A percentile compares a stretch with the other conserved stretches of the same genome.
phyloP scores from a whole-genome alignment of 2,888 invertebrate species.

The Pseudeuparius sepicola region DNA sequence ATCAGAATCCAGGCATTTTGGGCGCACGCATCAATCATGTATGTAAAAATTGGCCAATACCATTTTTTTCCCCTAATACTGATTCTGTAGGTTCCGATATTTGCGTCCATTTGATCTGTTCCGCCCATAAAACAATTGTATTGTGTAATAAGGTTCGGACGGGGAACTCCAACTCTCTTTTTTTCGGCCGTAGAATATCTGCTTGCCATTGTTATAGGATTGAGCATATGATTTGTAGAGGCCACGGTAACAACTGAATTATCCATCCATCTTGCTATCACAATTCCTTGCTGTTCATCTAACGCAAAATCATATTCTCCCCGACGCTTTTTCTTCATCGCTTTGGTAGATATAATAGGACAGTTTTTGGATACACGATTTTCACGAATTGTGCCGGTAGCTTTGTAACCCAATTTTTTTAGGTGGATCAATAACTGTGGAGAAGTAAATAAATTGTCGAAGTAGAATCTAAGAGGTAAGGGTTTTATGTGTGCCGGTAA shows the following conservation, averaged over 20 bases:
- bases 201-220: constrained; percentile 8
- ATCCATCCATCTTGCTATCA: constrained; percentile 11
- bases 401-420: constrained; percentile 9
- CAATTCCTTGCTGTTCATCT: constrained; percentile 2
- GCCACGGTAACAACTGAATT: constrained; percentile 13
- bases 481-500: constrained; percentile 6
- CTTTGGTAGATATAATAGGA: constrained; percentile 9
- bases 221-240: constrained; percentile 10
- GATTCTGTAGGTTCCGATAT: constrained; percentile 13
- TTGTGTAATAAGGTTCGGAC: constrained; percentile 19
- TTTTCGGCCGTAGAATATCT: constrained; percentile 9
- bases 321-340: constrained; percentile 12
- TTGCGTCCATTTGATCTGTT: constrained; percentile 22
- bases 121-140: constrained; percentile 25
- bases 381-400: constrained; percentile 13
- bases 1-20: constrained; percentile 18
- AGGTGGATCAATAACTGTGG: constrained; percentile 8
- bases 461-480: constrained; percentile 11
- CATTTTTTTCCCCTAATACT: constrained; percentile 17
- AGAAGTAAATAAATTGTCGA: constrained; percentile 16
- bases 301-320: constrained; percentile 12
- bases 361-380: constrained; percentile 9
- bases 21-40: constrained; percentile 13
- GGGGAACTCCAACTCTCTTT: constrained; percentile 15
- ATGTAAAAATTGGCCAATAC: constrained; percentile 19